phyloP scores from a whole-genome alignment of 2,888 invertebrate genomes.

The Ennomos quercinarius region DNA sequence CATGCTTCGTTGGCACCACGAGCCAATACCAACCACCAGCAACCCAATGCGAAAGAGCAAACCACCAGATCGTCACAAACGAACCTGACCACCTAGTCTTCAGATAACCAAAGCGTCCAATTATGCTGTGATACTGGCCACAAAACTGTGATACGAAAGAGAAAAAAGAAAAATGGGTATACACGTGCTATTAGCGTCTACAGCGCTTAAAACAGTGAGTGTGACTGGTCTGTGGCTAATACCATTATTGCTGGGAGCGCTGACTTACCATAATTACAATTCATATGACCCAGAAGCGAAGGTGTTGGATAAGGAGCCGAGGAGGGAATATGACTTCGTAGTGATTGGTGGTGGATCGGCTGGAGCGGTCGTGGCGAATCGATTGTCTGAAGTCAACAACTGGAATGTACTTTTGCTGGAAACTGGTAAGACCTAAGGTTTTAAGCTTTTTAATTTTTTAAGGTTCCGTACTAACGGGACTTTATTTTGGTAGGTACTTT shows the following conservation, averaged over 20 bases:
- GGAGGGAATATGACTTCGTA: slow-evolving; percentile 93
- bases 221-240: slow-evolving; percentile 93
- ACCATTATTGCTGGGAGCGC: slow-evolving; percentile 92
- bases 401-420: slow-evolving; percentile 93
- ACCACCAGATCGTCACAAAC: slow-evolving; percentile 71
- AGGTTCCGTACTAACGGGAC: too few relatives aligned
- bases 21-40: slow-evolving; percentile 49
- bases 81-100: slow-evolving; percentile 52
- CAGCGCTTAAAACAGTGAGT: slow-evolving; percentile 91
- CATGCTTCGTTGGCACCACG: slow-evolving; percentile 64
- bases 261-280: slow-evolving; percentile 93
- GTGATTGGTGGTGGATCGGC: slow-evolving; percentile 95
- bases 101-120: slow-evolving; percentile 52
- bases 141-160: slow-evolving; percentile 45
- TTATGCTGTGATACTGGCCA: slow-evolving; percentile 52
- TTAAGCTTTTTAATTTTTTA: too few relatives aligned
- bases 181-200: slow-evolving; percentile 90
- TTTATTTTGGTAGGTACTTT: too few relatives aligned
- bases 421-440: slow-evolving; percentile 77
- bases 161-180: slow-evolving; percentile 86
- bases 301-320: slow-evolving; percentile 88
- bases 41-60: slow-evolving; percentile 71
- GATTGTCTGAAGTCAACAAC: slow-evolving; percentile 90
- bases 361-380: slow-evolving; percentile 94
- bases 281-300: slow-evolving; percentile 92